phyloP scores from a whole-genome alignment of 2,797 vertebrate species.

The Coregonus ussuriensis region DNA sequence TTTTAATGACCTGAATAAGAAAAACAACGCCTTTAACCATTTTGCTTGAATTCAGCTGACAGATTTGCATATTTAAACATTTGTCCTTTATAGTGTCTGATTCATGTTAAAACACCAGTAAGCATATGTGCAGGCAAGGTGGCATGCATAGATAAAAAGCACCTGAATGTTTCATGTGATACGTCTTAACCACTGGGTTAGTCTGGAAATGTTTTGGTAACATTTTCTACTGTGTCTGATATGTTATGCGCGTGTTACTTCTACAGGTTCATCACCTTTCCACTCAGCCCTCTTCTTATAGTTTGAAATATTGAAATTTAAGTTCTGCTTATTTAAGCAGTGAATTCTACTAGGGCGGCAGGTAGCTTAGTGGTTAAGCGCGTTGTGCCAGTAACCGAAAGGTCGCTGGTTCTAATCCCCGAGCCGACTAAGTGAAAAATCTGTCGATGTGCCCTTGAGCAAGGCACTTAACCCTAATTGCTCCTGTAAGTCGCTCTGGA shows the following conservation, averaged over 20 bases:
- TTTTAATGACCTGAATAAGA: slow-evolving; percentile 52
- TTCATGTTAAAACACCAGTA: slow-evolving; percentile 17
- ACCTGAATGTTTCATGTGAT: slow-evolving; percentile 5
- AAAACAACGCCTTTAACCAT: slow-evolving; percentile 5
- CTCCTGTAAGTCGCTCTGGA: too few species aligned
- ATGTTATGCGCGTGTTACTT: neutral
- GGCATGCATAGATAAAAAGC: neutral
- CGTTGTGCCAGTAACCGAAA: too few species aligned
- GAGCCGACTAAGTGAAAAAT: too few species aligned
- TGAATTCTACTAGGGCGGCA: slow-evolving; percentile 3
- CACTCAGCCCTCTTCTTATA: neutral
- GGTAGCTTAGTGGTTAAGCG: too few species aligned
- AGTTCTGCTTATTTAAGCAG: slow-evolving; percentile 27
- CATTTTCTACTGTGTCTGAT: too few species aligned
- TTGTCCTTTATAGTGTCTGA: neutral
- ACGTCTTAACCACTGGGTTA: neutral
- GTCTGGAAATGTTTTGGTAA: neutral
- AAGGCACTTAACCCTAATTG: too few species aligned
- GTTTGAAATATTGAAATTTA: slow-evolving; percentile 25
- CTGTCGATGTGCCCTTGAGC: too few species aligned
- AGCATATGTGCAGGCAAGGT: neutral
- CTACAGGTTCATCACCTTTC: neutral
- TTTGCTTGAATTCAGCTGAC: slow-evolving; percentile 8
- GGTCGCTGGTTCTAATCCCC: too few species aligned
- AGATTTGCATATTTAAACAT: slow-evolving; percentile 15